These are phyloP conservation scores for Guaruba guarouba DNA, from an alignment of 2,113 vertebrate genomes.

Conservation along the genomic window DNA sequence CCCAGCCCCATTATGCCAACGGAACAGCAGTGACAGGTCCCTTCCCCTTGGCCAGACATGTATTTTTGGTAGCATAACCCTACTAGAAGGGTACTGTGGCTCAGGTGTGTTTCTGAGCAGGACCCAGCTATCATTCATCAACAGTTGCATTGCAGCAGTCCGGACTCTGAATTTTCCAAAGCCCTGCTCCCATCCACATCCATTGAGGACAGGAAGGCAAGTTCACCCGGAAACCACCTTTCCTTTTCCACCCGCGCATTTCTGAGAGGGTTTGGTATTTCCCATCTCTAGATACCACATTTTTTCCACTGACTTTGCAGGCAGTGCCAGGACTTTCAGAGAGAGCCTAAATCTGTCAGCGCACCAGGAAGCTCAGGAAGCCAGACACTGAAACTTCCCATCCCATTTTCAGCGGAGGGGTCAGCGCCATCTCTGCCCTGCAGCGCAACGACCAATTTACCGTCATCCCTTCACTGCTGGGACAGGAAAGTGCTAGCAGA, in stretches of 20 bases:
- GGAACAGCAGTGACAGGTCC: background rate
- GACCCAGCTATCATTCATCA: background rate
- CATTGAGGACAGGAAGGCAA: background rate
- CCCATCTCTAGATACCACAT: constrained; percentile 38
- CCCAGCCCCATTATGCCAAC: accelerated
- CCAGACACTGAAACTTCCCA: constrained; percentile 15
- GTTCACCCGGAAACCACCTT: constrained; percentile 48
- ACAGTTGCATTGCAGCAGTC: background rate
- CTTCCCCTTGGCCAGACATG: background rate
- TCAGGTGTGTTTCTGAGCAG: background rate
- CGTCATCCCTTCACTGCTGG: background rate
- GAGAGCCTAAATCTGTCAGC: constrained; percentile 37
- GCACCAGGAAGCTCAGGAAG: constrained; percentile 37
- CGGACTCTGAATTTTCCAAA: background rate
- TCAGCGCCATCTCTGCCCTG: constrained; percentile 21
- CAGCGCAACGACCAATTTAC: background rate
- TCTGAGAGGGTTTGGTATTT: constrained; percentile 40
- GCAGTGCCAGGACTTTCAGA: constrained; percentile 8
- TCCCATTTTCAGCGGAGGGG: constrained; percentile 12
- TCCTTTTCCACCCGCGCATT: constrained; percentile 13
- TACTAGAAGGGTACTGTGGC: background rate
- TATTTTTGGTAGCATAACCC: background rate
- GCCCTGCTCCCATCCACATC: background rate
- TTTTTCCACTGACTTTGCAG: constrained; percentile 45
- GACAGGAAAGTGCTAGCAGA: constrained; percentile 26